Percentiles rank a stretch among this genome's conserved stretches.
Conservation (phyloP, 2,888 invertebrate genomes). For the Drosophila silvestris region DNA sequence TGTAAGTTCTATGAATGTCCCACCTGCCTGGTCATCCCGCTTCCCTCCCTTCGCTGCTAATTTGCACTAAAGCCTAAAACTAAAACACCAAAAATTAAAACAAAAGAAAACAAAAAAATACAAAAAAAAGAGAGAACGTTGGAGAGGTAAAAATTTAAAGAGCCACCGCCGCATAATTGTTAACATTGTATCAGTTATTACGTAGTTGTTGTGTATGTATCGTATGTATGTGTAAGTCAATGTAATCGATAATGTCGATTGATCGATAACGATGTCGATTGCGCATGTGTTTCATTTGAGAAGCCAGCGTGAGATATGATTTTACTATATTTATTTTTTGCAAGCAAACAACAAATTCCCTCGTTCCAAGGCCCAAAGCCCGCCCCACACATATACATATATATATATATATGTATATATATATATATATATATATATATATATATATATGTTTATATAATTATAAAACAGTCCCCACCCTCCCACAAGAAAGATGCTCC, state of each 20-base stretch:
- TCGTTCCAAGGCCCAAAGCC: neutral
- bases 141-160: conserved; percentile 24
- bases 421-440: neutral
- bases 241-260: conserved; percentile 38
- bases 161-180: conserved; percentile 79
- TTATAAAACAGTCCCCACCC: conserved; percentile 1
- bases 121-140: conserved; percentile 8
- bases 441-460: conserved; percentile 16
- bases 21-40: conserved; percentile 67
- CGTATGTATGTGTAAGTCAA: conserved; percentile 72
- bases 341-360: conserved; percentile 39
- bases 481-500: conserved; percentile 1
- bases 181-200: conserved; percentile 78
- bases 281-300: conserved; percentile 39
- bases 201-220: conserved; percentile 80
- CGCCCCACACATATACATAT: neutral
- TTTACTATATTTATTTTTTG: conserved; percentile 30
- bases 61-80: conserved; percentile 49
- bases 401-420: neutral
- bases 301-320: conserved; percentile 60
- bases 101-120: neutral
- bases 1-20: conserved; percentile 74
- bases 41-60: conserved; percentile 40
- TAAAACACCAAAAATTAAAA: conserved; percentile 28
- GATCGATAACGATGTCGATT: conserved; percentile 46